Percentiles rank a stretch among this genome's conserved stretches.
Conservation (phyloP, 92 coral and sea anemone species). For the Umimayanthus kanabou region DNA sequence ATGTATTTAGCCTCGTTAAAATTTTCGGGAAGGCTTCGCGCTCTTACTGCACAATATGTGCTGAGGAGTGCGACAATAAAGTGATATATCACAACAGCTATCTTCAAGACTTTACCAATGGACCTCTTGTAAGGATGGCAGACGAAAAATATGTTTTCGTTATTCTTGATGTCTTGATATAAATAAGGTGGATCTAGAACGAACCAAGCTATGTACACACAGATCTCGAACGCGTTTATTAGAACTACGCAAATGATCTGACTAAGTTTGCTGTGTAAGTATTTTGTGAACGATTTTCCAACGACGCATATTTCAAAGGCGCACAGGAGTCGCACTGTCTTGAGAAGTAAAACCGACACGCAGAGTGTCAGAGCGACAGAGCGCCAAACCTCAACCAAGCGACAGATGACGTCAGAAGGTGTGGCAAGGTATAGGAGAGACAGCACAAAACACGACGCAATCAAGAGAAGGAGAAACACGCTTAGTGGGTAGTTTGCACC, state of each 20-base stretch:
- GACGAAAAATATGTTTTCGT: background rate
- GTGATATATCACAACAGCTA: conserved; percentile 55
- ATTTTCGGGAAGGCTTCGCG: conserved; percentile 30
- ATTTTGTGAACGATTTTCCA: conserved; percentile 45
- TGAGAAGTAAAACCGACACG: conserved; percentile 40
- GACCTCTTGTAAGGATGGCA: conserved; percentile 57
- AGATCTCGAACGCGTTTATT: conserved; percentile 51
- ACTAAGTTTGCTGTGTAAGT: conserved; percentile 12
- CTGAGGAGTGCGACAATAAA: conserved; percentile 55
- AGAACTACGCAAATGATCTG: conserved; percentile 50
- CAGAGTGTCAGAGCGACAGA: conserved; percentile 60
- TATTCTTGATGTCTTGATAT: too few relatives aligned
- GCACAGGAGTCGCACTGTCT: too few relatives aligned
- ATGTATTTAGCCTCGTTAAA: too few relatives aligned
- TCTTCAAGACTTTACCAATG: conserved; percentile 50
- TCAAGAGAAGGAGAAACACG: conserved; percentile 37
- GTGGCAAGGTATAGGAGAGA: conserved; percentile 54
- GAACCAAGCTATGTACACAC: conserved; percentile 44
- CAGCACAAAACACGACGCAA: conserved; percentile 11
- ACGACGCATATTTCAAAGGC: conserved; percentile 69
- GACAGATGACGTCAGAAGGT: background rate
- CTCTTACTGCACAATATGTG: conserved; percentile 50
- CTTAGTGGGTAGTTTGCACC: conserved; percentile 70
- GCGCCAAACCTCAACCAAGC: conserved; percentile 65
- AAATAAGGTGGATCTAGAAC: conserved; percentile 32